Base-by-base conservation (phyloP, 2,113 vertebrate species). In the Ailuropoda melanoleuca region DNA sequence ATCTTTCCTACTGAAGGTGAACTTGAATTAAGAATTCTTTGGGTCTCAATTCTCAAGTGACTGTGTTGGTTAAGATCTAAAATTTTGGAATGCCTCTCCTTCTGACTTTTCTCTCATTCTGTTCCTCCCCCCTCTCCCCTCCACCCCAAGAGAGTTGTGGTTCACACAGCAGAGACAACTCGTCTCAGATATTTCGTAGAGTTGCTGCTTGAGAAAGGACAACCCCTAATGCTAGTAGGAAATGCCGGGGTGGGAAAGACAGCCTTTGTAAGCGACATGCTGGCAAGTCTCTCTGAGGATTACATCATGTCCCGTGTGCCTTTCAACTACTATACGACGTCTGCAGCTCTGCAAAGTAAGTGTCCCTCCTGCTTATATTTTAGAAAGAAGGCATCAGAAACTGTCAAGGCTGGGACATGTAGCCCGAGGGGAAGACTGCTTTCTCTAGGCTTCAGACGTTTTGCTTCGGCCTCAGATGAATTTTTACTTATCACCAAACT, bases 261-360 rank as follows among this genome's bases (percentile, higher is more conserved):
- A 0, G 70, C 97, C 23, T 97, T 98, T 85, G 34, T 97, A 46
- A 62, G 66, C 0, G 68, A 96, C 23, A 90, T 50, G 0, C 96
- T 99, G 90, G 95, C 95, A 10, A n/a, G 46, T 13, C 84, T 98
- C 37, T 96, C 98, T 43, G 98, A 98, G 64, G 95, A 94, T 13
- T 98, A 66, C 12, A 2, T 98, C 3, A 92, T 98, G 39, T 96
- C 97, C 92, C 98, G 8, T 3, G 95, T 98, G 56, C 98, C 98
- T 80, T 97, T 98, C 85, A 98, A 93, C 95, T 98, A 95, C 93
- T 98, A 97, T 12, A 97, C 92, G 0, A 96, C 98, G 0, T 98
- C 98, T 4, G 97, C 97, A 11, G 84, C 88, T 9, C 93, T 99
- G 58, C 98, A 98, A 74, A 95, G 98, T 98, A 95, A 98, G 98